phyloP scores from a whole-genome alignment of 2,113 vertebrate species.

The Archilochus colubris region DNA sequence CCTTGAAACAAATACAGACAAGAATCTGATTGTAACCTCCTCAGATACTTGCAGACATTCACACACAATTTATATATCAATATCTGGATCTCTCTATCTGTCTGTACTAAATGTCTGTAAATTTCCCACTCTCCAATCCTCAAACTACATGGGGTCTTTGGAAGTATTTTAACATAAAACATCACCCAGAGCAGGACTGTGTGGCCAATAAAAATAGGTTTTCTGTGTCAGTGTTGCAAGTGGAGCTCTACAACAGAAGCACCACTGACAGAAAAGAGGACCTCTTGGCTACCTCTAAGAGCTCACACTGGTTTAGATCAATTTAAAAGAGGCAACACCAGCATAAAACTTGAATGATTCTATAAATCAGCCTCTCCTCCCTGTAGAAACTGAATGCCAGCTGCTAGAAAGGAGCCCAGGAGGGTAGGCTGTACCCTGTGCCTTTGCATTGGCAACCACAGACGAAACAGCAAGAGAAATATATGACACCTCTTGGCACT shows the following conservation, averaged over 20 bases:
- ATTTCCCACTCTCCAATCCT: neutral
- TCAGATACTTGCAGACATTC: neutral
- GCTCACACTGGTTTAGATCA: neutral
- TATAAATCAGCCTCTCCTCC: neutral
- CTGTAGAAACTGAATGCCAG: neutral
- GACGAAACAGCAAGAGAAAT: neutral
- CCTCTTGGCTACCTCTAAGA: neutral
- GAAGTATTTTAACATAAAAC: neutral
- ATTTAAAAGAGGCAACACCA: neutral
- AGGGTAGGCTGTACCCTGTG: neutral
- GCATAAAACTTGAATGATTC: neutral
- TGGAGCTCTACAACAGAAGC: neutral
- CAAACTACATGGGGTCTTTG: rapidly evolving
- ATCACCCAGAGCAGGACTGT: neutral
- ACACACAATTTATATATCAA: neutral
- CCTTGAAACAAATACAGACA: neutral
- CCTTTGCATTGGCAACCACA: neutral
- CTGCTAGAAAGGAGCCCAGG: neutral
- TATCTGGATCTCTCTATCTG: too few species aligned
- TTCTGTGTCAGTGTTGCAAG: neutral
- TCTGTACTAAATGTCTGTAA: neutral
- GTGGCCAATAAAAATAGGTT: neutral
- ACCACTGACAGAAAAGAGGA: neutral
- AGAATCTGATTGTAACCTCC: neutral
- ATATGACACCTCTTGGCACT: neutral